Conservation (phyloP, 2,797 vertebrate genomes). For the Parauchenoglanis ngamensis region DNA sequence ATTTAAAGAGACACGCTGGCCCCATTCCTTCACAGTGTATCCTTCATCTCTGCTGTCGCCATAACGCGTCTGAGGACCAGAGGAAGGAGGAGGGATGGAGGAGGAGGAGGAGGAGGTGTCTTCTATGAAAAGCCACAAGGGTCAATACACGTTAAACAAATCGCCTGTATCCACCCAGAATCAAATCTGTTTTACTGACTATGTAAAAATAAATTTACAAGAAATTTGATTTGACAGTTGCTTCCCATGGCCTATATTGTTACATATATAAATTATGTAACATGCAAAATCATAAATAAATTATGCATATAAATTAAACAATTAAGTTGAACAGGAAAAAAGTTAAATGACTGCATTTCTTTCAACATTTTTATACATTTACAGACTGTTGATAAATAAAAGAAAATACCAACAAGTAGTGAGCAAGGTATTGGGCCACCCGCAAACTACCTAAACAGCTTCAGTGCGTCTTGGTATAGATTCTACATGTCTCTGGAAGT, state of each 20-base stretch:
- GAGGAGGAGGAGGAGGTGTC: neutral
- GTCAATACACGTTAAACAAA: neutral
- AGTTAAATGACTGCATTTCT: no score
- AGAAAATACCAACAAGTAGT: neutral
- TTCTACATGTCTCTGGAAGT: neutral
- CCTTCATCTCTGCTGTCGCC: neutral
- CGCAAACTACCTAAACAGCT: neutral
- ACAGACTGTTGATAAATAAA: neutral
- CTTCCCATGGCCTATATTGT: neutral
- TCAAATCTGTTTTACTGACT: neutral
- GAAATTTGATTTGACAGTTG: neutral
- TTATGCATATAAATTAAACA: neutral
- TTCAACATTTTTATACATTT: neutral
- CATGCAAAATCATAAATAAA: neutral
- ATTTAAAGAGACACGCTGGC: neutral
- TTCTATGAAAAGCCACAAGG: conserved; percentile 25
- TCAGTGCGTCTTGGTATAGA: neutral
- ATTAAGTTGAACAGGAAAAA: neutral
- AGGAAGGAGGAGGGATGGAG: neutral
- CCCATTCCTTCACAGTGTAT: neutral
- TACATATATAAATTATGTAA: neutral
- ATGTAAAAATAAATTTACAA: neutral
- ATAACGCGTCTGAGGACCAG: neutral
- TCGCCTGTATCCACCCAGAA: neutral
- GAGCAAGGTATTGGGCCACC: neutral